phyloP scores from a whole-genome alignment of 2,113 vertebrate genomes.

The Strix uralensis region DNA sequence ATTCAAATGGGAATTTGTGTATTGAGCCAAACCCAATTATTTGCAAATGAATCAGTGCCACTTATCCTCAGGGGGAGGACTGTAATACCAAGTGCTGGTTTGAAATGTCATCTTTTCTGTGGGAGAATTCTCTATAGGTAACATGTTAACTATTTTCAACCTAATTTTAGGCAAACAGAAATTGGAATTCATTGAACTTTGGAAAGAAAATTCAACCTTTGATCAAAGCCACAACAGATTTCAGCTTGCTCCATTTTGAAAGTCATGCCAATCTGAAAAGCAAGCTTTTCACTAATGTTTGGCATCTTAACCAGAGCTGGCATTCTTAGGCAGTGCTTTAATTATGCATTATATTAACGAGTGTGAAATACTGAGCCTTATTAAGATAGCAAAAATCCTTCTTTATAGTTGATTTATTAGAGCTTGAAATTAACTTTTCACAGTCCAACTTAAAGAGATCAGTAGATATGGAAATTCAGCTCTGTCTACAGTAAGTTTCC shows the following conservation, averaged over 20 bases:
- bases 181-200: background rate
- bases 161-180: constrained; percentile 25
- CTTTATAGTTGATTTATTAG: constrained; percentile 48
- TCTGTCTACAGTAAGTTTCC: background rate
- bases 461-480: background rate
- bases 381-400: constrained; percentile 38
- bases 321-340: background rate
- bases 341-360: constrained; percentile 41
- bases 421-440: constrained; percentile 66
- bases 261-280: background rate
- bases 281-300: background rate
- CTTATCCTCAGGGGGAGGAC: background rate
- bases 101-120: background rate
- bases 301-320: background rate
- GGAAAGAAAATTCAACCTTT: background rate
- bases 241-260: background rate
- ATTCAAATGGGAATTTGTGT: background rate
- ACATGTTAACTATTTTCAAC: background rate
- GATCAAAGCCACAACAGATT: background rate
- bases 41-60: constrained; percentile 9
- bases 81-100: background rate
- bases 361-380: constrained; percentile 42
- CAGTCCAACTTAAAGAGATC: constrained; percentile 9
- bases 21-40: constrained; percentile 20
- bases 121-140: background rate